Conservation (phyloP, 1,140 invertebrate genomes). For the Antheraea pernyi region DNA sequence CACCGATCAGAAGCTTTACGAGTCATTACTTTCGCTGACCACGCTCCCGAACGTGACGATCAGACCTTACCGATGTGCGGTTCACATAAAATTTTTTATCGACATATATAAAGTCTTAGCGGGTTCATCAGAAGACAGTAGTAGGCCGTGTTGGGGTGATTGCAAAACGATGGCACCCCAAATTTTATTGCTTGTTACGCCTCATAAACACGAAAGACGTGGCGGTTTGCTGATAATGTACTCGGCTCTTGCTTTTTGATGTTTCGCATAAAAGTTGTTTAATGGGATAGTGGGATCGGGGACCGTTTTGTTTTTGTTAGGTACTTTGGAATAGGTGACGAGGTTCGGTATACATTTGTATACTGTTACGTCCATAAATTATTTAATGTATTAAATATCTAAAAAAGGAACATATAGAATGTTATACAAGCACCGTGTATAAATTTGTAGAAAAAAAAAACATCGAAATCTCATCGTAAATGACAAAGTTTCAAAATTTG, state of each 20-base stretch:
- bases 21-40: slow-evolving; percentile 67
- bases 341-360: neutral
- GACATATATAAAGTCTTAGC: slow-evolving; percentile 48
- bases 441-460: too few species aligned
- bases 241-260: slow-evolving; percentile 46
- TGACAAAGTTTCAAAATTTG: too few species aligned
- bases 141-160: slow-evolving; percentile 50
- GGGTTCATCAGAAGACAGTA: slow-evolving; percentile 59
- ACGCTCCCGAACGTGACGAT: slow-evolving; percentile 36
- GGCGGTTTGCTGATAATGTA: slow-evolving; percentile 42
- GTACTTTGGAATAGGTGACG: neutral
- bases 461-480: too few species aligned
- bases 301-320: slow-evolving; percentile 12
- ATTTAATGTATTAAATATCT: neutral
- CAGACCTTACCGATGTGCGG: slow-evolving; percentile 38
- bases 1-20: slow-evolving; percentile 63
- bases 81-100: slow-evolving; percentile 51
- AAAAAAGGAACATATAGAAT: too few species aligned
- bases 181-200: slow-evolving; percentile 73
- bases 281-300: slow-evolving; percentile 37
- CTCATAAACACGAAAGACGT: slow-evolving; percentile 57
- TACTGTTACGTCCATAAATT: neutral
- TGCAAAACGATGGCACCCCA: slow-evolving; percentile 60
- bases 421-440: too few species aligned
- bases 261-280: slow-evolving; percentile 49